Conservation (phyloP, 1,140 invertebrate species). For the Sinonovacula constricta region DNA sequence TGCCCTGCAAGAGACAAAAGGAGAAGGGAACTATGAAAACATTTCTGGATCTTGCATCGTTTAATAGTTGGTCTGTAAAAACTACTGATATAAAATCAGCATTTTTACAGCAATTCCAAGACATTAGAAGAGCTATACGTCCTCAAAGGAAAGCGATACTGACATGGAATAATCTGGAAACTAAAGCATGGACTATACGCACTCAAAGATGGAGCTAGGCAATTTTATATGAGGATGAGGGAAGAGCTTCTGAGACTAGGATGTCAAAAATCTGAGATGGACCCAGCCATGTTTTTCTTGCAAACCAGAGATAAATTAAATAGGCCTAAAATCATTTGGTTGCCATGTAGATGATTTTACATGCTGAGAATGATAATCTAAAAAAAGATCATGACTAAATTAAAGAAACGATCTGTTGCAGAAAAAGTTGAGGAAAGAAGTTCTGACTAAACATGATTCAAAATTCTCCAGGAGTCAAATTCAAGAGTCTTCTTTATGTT, state of each 20-base stretch:
- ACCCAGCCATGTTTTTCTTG: constrained; percentile 12
- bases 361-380: constrained; percentile 5
- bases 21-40: constrained; percentile 34
- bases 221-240: neutral
- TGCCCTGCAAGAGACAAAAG: constrained; percentile 6
- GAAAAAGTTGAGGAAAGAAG: constrained; percentile 16
- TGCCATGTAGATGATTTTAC: constrained; percentile 36
- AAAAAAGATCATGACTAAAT: constrained; percentile 12
- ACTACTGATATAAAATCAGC: constrained; percentile 40
- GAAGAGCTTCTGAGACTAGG: neutral
- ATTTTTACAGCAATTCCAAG: constrained; percentile 35
- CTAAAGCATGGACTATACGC: constrained; percentile 17
- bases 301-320: constrained; percentile 8
- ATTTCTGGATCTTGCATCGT: constrained; percentile 12
- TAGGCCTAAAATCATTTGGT: constrained; percentile 19
- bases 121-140: constrained; percentile 21
- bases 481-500: too few species aligned
- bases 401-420: constrained; percentile 7
- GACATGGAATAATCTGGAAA: constrained; percentile 9
- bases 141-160: constrained; percentile 35
- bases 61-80: constrained; percentile 37
- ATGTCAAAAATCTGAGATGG: neutral
- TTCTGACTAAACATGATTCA: constrained; percentile 16
- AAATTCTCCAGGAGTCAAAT: constrained; percentile 14
- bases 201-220: constrained; percentile 8